Conservation (phyloP, 2,797 vertebrate species). For the Podargus strigoides region DNA sequence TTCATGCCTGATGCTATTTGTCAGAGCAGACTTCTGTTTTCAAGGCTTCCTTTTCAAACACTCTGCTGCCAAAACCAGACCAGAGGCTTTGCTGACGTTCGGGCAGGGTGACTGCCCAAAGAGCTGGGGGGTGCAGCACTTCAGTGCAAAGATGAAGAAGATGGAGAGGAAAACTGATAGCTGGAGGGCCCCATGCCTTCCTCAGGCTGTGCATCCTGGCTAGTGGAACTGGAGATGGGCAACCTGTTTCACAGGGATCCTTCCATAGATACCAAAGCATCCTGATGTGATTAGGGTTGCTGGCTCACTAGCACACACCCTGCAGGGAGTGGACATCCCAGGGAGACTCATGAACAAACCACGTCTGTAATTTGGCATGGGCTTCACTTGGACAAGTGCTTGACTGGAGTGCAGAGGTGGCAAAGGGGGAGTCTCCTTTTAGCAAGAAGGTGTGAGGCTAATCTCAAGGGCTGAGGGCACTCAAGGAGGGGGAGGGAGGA, state of each 20-base stretch:
- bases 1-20: not conserved
- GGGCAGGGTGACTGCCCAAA: not conserved
- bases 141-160: not conserved
- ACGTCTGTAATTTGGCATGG: not conserved
- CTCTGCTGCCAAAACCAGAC: not conserved
- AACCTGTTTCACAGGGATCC: not conserved
- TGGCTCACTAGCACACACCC: not conserved
- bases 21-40: not conserved
- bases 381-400: not conserved
- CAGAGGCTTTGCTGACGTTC: not conserved
- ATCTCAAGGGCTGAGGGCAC: not conserved
- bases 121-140: not conserved
- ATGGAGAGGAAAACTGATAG: not conserved
- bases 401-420: not conserved
- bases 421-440: not conserved
- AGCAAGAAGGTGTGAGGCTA: not conserved
- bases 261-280: not conserved
- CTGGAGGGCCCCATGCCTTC: not conserved
- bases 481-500: not conserved
- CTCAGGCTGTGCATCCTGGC: not conserved
- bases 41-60: not conserved
- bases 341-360: too few relatives aligned
- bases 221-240: not conserved
- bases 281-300: not conserved
- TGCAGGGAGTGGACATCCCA: not conserved